Conservation (phyloP, 2,797 vertebrate genomes). For the Danio jaintianensis region DNA sequence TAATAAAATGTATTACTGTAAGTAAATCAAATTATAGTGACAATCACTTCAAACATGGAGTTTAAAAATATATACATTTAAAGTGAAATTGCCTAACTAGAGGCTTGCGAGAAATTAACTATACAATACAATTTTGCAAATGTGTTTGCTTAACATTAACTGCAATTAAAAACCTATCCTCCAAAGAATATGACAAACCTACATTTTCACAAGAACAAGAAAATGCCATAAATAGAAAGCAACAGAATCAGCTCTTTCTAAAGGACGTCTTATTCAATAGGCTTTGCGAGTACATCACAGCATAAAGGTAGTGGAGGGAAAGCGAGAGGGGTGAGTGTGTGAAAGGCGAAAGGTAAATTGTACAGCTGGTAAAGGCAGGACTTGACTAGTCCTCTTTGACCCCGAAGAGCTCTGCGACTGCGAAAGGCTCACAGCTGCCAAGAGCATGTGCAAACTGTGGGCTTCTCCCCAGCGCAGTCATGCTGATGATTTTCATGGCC, state of each 20-base stretch:
- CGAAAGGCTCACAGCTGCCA: slow-evolving; percentile 54
- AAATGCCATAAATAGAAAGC: background rate
- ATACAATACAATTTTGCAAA: too few species aligned
- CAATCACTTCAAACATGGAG: too few species aligned
- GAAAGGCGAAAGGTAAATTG: slow-evolving; percentile 36
- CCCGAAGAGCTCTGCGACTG: slow-evolving; percentile 44
- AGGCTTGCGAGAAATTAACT: too few species aligned
- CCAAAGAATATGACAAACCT: background rate
- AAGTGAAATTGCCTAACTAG: too few species aligned
- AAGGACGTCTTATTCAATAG: background rate
- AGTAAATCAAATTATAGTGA: too few species aligned
- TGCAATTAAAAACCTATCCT: too few species aligned
- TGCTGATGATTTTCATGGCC: background rate
- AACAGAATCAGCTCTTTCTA: slow-evolving; percentile 5
- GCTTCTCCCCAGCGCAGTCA: slow-evolving; percentile 22
- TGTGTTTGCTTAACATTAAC: too few species aligned
- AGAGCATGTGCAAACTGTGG: slow-evolving; percentile 42
- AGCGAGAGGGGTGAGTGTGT: slow-evolving; percentile 34
- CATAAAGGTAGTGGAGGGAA: slow-evolving; percentile 1
- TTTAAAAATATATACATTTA: too few species aligned
- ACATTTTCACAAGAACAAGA: background rate
- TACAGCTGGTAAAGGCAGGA: slow-evolving; percentile 52
- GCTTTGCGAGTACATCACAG: background rate
- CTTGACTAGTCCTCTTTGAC: slow-evolving; percentile 54
- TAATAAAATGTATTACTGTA: too few species aligned